phyloP scores from a whole-genome alignment of 2,113 vertebrate genomes.

The Chloebia gouldiae region DNA sequence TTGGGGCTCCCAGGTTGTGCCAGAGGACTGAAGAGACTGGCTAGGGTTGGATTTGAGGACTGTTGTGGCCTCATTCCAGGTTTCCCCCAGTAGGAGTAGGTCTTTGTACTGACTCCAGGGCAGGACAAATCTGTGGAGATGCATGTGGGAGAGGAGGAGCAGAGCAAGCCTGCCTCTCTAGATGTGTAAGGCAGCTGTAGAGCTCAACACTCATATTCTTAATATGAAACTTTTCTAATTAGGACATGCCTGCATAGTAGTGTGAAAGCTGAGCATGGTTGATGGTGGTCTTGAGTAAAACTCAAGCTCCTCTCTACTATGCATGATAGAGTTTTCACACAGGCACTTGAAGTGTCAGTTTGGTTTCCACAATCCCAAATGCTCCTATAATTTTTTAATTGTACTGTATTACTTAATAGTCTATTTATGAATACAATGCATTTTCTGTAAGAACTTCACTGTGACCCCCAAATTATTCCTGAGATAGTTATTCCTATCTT shows the following conservation, averaged over 20 bases:
- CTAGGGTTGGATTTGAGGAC: not conserved
- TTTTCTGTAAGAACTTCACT: not conserved
- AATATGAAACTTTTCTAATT: too few species aligned
- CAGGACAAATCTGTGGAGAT: not conserved
- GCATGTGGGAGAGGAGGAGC: not conserved
- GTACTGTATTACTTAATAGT: not conserved
- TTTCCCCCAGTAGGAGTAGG: not conserved
- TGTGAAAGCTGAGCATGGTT: not conserved
- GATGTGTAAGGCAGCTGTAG: not conserved
- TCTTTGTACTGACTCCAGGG: not conserved
- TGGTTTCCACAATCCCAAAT: not conserved
- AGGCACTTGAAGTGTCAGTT: not conserved
- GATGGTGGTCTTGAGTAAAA: not conserved
- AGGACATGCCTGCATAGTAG: not conserved
- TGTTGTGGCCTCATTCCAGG: not conserved
- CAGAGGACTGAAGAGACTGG: not conserved
- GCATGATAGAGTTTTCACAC: not conserved
- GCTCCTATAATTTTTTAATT: not conserved
- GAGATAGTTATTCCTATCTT: not conserved
- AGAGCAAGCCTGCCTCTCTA: not conserved
- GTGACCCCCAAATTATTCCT: not conserved
- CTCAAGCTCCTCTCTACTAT: not conserved
- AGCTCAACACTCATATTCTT: not conserved
- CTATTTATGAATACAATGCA: not conserved
- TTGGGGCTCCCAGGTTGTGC: not conserved